phyloP scores from a whole-genome alignment of 2,888 invertebrate species.

The Seladonia tumulorum region DNA sequence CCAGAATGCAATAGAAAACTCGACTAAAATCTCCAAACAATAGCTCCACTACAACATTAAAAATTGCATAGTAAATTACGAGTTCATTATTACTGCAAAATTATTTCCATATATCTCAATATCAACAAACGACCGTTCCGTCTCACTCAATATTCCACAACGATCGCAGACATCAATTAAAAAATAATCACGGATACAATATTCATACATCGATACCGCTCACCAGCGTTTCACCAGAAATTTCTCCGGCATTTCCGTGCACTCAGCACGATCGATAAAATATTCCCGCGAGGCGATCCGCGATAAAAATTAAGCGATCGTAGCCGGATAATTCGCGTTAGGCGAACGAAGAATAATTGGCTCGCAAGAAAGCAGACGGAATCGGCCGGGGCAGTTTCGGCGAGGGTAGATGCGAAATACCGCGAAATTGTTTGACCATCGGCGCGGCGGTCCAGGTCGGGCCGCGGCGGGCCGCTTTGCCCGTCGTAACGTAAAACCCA shows the following conservation, averaged over 20 bases:
- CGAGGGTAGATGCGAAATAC: background rate
- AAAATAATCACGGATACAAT: background rate
- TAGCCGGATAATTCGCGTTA: background rate
- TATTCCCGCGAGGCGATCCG: background rate
- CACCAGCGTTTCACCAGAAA: background rate
- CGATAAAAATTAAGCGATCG: constrained; percentile 9
- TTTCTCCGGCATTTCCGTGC: background rate
- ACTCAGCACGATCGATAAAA: background rate
- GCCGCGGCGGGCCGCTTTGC: background rate
- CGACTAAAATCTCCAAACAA: too few relatives aligned
- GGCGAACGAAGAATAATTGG: background rate
- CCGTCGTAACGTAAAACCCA: constrained; percentile 3
- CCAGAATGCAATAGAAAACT: too few relatives aligned
- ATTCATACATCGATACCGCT: background rate
- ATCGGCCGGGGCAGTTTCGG: background rate
- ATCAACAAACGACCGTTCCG: too few relatives aligned
- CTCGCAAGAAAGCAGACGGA: background rate
- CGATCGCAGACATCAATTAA: background rate
- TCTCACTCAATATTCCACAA: background rate
- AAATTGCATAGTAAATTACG: too few relatives aligned
- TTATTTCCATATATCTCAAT: too few relatives aligned
- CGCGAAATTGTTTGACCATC: constrained; percentile 1
- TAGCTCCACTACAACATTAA: too few relatives aligned
- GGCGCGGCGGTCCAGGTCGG: background rate
- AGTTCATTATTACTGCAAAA: too few relatives aligned